Evolutionary conservation across 2,888 invertebrate species (phyloP), one percentile per base, ranked within the genome.

Genomic region (Pristionchus japonicus): DNA sequence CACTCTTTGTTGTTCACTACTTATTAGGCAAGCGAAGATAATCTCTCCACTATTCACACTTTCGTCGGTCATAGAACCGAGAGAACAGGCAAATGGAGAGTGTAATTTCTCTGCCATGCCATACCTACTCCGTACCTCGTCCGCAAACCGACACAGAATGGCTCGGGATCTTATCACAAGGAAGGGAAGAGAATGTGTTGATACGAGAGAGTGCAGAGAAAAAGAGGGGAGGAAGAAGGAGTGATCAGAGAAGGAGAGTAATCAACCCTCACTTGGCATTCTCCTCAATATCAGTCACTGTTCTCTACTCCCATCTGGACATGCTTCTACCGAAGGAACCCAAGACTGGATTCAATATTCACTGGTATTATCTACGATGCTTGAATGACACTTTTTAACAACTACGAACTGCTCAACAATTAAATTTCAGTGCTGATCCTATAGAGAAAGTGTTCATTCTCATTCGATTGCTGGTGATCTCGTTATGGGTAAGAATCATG

Each of bases 301-400:
- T 77, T 40, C 27, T 77, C 77, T 43, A n/a, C 43, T 43, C 34
- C 74, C 11, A 77, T 77, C 3, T n/a, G 3, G 23, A 3, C 13
- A 43, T 43, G 43, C 43, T 43, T 1, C 70, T 70, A 17, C 34
- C 37, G 13, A 77, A 77, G 37, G 77, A 77, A n/a, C 77, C 77
- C 40, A 77, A 77, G 43, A 77, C 77, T 1, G 77, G 77, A n/a
- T 77, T 27, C 77, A 43, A 77, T 47, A 77, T 77, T 27, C 77
- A 77, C 43, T 13, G 27, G 77, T 77, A 40, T 13, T 3, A 20
- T 17, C 1, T 37, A 34, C 17, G 1, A 34, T n/a, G 6, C 34
- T 37, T 23, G 27, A n/a, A 64, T 23, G 27, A 13, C 6, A 1
- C 4, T n/a, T 64, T 64, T n/a, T 13, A 2, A n/a, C 4, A 67